These are phyloP conservation scores for Orthonychiurus folsomi DNA, from an alignment of 2,888 invertebrate species.

Conservation along the genomic window DNA sequence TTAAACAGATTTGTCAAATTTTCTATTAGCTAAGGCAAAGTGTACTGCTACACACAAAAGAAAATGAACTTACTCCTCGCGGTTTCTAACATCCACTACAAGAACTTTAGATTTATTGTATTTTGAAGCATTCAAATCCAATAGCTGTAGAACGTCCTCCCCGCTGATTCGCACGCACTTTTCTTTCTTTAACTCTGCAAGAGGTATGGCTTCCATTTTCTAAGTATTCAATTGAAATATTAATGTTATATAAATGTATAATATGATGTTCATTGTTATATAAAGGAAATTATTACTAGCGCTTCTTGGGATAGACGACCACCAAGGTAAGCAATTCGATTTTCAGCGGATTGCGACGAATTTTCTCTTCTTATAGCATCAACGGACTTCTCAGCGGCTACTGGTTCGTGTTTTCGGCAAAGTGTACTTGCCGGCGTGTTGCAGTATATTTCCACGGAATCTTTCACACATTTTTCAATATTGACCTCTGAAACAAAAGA, in stretches of 20 bases:
- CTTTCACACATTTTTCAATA: conserved; percentile 82
- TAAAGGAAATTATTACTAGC: too few relatives aligned
- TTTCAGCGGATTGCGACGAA: too few relatives aligned
- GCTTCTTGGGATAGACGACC: neutral
- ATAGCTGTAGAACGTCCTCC: conserved; percentile 67
- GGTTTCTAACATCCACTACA: conserved; percentile 60
- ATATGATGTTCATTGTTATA: too few relatives aligned
- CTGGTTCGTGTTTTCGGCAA: conserved; percentile 64
- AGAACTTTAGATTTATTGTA: conserved; percentile 48
- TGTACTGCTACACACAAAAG: conserved; percentile 43
- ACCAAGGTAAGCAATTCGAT: neutral
- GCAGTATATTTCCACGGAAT: conserved; percentile 75
- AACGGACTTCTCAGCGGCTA: neutral
- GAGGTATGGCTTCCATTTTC: conserved; percentile 61
- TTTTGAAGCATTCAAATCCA: conserved; percentile 48
- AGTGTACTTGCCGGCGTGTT: conserved; percentile 81
- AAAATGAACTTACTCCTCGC: conserved; percentile 54
- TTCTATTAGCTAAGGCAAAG: neutral
- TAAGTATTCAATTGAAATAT: too few relatives aligned
- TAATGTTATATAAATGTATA: too few relatives aligned
- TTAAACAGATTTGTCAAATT: neutral
- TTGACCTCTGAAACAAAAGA: conserved; percentile 60
- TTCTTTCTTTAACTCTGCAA: conserved; percentile 62
- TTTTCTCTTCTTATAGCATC: neutral
- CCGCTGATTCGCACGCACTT: conserved; percentile 75